Base-by-base conservation (phyloP, 2,797 vertebrate species). In the Threskiornis aethiopicus region DNA sequence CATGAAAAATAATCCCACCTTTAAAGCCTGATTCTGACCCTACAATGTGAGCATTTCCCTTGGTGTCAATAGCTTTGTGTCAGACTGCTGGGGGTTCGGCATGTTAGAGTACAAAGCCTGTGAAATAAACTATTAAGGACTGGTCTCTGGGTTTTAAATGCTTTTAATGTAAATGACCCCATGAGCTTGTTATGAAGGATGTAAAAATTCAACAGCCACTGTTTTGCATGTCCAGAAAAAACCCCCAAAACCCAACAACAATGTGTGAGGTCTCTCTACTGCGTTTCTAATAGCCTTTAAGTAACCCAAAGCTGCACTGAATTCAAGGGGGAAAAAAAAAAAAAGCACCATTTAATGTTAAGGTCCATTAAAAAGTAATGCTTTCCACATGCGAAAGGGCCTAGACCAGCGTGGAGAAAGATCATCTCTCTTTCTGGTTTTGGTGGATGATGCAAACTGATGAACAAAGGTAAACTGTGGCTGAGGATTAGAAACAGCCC, bases 381-480 rank as follows among this genome's bases (percentile, higher is more conserved):
- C 13, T 71, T 96, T 93, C 88, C 81, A 92, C 64, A 67, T 71
- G 84, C 42, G 55, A 64, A 92, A 84, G 76, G 66, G 55, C 44
- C 5, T 0, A 72, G 75, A 75, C 28, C 37, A 67, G 84, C 0
- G 0, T 51, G 16, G 29, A 77, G 75, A 66, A 76, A 87, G 64
- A 90, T 59, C 41, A 31, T 21, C 33, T 79, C 75, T 52, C 46
- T 46, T 22, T 67, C 69, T 86, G 49, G 21, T 51, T 46, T 81
- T 54, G 41, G 76, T 76, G 72, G 72, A 66, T 84, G 93, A 72
- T 79, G 61, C 69, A 91, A 88, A 79, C 58, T 57, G 75, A 64
- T 90, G 72, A 90, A 88, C 66, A 90, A 96, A 94, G 75, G 90
- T 92, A 80, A 91, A 80, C 6, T 57, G n/a, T 37, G 64, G 88